Conservation (phyloP, 1,140 invertebrate genomes). For the Tetragonula clypearis region DNA sequence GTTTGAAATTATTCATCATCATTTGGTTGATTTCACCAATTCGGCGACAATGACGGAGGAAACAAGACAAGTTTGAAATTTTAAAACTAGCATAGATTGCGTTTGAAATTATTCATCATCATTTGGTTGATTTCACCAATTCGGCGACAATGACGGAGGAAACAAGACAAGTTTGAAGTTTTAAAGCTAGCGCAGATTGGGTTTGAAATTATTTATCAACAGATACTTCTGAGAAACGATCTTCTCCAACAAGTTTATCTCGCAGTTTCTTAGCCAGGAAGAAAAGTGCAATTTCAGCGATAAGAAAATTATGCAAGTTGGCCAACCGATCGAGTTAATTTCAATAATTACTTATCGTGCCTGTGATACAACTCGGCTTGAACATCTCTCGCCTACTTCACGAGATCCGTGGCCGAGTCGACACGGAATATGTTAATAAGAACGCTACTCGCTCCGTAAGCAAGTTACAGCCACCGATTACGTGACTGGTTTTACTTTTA, state of each 20-base stretch:
- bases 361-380: not conserved
- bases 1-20: too few species aligned
- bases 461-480: slow-evolving; percentile 17
- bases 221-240: too few species aligned
- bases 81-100: not conserved
- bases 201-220: too few species aligned
- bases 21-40: not conserved
- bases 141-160: too few species aligned
- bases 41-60: fast-evolving
- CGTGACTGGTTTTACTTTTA: slow-evolving; percentile 54
- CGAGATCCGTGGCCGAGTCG: not conserved
- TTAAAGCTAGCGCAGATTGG: too few species aligned
- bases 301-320: not conserved
- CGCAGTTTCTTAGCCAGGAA: not conserved
- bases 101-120: not conserved
- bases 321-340: not conserved
- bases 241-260: too few species aligned
- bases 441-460: not conserved
- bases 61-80: not conserved
- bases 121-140: too few species aligned
- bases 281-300: not conserved
- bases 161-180: too few species aligned
- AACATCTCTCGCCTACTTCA: not conserved
- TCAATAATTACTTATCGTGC: not conserved
- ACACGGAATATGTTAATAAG: slow-evolving; percentile 30